Percentiles rank a stretch among this genome's conserved stretches.
phyloP scores from a whole-genome alignment of 2,888 invertebrate genomes.

The Xanthia togata region DNA sequence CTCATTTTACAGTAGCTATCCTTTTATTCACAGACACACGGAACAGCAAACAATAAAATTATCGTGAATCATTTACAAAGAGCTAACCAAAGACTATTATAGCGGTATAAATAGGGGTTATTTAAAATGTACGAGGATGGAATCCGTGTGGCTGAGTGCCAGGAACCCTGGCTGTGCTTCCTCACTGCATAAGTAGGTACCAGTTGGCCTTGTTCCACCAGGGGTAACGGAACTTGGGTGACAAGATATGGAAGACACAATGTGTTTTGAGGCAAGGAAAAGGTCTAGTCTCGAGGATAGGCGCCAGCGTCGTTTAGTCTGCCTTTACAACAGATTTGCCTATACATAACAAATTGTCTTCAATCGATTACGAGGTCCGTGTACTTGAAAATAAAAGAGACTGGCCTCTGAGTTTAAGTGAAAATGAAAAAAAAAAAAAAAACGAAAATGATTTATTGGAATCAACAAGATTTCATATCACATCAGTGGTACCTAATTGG shows the following conservation, averaged over 20 bases:
- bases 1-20: not conserved
- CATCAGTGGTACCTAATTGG: too few relatives aligned
- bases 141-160: constrained; percentile 51
- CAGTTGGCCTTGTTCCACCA: constrained; percentile 39
- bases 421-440: too few relatives aligned
- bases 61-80: constrained; percentile 21
- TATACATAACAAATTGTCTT: too few relatives aligned
- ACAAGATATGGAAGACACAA: constrained; percentile 5
- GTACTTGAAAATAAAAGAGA: not conserved
- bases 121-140: constrained; percentile 26
- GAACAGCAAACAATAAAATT: constrained; percentile 22
- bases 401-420: too few relatives aligned
- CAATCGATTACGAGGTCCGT: not conserved
- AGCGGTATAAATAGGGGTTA: constrained; percentile 42
- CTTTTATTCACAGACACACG: not conserved
- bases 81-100: constrained; percentile 9
- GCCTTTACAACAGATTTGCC: not conserved
- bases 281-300: not conserved
- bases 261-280: not conserved
- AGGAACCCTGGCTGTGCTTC: constrained; percentile 48
- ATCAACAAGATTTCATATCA: too few relatives aligned
- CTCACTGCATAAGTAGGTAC: constrained; percentile 33
- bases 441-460: too few relatives aligned
- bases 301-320: not conserved
- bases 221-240: not conserved